phyloP scores from a whole-genome alignment of 1,140 invertebrate genomes.

The Orchesella cincta region DNA sequence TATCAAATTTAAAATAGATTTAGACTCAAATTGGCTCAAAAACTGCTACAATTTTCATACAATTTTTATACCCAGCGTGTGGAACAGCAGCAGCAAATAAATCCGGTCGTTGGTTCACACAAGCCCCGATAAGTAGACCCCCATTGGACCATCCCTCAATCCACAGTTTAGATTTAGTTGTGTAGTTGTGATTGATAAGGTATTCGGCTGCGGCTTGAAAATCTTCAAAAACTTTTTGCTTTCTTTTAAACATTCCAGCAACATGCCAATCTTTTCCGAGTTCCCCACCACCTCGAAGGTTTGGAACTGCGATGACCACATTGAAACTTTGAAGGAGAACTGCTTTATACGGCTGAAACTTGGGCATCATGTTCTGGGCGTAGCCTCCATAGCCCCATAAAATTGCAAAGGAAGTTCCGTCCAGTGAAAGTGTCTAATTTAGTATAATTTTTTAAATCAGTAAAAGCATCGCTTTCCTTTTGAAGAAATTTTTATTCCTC shows the following conservation, averaged over 20 bases:
- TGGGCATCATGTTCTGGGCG: conserved; percentile 86
- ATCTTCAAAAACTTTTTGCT: conserved; percentile 98
- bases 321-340: conserved; percentile 88
- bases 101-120: conserved; percentile 92
- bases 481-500: too few species aligned
- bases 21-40: too few species aligned
- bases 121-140: conserved; percentile 87
- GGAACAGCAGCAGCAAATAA: conserved; percentile 87
- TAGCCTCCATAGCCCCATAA: conserved; percentile 99
- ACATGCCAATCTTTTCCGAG: conserved; percentile 98
- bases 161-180: conserved; percentile 70
- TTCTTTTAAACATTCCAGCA: conserved; percentile 85
- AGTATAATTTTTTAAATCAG: too few species aligned
- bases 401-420: too few species aligned
- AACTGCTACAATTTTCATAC: too few species aligned
- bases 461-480: too few species aligned
- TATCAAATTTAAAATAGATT: too few species aligned
- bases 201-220: conserved; percentile 91
- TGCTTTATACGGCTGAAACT: conserved; percentile 76
- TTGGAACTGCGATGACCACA: conserved; percentile 86
- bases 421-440: too few species aligned
- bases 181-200: conserved; percentile 81
- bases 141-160: conserved; percentile 96
- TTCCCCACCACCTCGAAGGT: conserved; percentile 96
- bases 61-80: conserved; percentile 87